Percentiles rank a stretch among this genome's conserved stretches.
phyloP scores from a whole-genome alignment of 2,797 vertebrate species.

The Acanthopagrus latus region DNA sequence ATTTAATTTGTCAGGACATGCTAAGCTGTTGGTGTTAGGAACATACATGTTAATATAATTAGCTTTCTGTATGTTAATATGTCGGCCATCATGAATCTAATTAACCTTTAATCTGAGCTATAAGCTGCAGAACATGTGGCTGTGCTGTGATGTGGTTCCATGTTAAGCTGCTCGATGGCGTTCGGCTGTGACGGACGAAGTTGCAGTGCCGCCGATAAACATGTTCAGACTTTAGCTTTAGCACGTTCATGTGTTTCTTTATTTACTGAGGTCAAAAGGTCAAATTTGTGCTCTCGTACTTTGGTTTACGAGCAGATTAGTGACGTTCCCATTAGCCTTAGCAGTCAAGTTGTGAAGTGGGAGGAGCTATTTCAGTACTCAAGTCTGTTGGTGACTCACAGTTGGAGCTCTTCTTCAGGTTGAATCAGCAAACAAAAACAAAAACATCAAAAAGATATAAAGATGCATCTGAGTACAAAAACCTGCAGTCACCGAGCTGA shows the following conservation, averaged over 20 bases:
- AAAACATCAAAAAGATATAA: no score
- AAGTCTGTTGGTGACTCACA: no score
- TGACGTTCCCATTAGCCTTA: no score
- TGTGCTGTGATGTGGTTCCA: background rate
- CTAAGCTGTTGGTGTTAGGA: background rate
- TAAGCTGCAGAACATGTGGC: conserved; percentile 11
- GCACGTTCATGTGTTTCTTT: background rate
- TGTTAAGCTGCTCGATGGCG: conserved; percentile 15
- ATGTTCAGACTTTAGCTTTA: background rate
- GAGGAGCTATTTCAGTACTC: no score
- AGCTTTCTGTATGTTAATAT: conserved; percentile 29
- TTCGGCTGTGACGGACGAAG: background rate
- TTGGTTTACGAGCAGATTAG: background rate
- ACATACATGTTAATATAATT: conserved; percentile 31
- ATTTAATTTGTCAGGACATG: conserved; percentile 3
- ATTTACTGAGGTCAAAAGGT: background rate
- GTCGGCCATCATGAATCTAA: conserved; percentile 32
- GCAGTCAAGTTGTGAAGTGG: no score
- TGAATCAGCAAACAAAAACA: no score
- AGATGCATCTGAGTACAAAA: no score
- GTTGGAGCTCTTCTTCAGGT: no score
- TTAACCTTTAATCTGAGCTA: conserved; percentile 41
- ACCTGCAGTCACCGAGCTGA: no score
- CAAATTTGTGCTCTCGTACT: background rate
- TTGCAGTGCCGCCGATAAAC: background rate